Conservation (phyloP, 2,797 vertebrate species). For the Silurus lanzhouensis region DNA sequence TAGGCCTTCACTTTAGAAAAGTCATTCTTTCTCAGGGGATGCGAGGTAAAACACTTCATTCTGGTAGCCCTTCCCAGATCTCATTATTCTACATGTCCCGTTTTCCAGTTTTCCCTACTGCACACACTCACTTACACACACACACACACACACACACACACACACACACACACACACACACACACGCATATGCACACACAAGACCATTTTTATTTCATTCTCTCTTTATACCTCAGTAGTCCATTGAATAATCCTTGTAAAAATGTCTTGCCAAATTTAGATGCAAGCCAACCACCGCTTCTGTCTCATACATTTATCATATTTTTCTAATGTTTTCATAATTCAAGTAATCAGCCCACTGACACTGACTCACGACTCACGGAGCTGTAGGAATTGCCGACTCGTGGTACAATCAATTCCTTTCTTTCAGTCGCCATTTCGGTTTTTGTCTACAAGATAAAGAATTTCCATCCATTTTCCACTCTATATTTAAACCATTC, state of each 20-base stretch:
- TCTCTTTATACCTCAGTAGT: neutral
- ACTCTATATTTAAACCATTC: slow-evolving; percentile 60
- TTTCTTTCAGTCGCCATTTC: slow-evolving; percentile 47
- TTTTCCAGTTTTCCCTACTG: slow-evolving; percentile 25
- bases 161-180: neutral
- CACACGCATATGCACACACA: neutral
- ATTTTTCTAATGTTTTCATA: slow-evolving; percentile 43
- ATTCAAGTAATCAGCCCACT: slow-evolving; percentile 46
- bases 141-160: neutral
- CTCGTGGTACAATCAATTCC: slow-evolving; percentile 44
- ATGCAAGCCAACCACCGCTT: slow-evolving; percentile 1
- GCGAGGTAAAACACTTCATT: slow-evolving; percentile 50
- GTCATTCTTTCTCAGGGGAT: slow-evolving; percentile 44
- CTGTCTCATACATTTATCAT: slow-evolving; percentile 12
- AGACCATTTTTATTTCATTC: neutral
- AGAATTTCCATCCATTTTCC: slow-evolving; percentile 49
- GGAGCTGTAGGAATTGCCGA: slow-evolving; percentile 36
- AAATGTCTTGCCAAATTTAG: slow-evolving; percentile 32
- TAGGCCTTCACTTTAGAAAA: slow-evolving; percentile 40
- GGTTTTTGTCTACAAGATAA: slow-evolving; percentile 56
- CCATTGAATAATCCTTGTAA: neutral
- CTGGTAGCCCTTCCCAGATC: slow-evolving; percentile 45
- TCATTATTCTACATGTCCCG: slow-evolving; percentile 43
- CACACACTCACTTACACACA: neutral
- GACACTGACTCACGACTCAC: slow-evolving; percentile 43